A percentile compares a stretch with the other conserved stretches of the same genome.
Evolutionary conservation across 2,113 vertebrate species (phyloP).

Genomic region (Mobula hypostoma): DNA sequence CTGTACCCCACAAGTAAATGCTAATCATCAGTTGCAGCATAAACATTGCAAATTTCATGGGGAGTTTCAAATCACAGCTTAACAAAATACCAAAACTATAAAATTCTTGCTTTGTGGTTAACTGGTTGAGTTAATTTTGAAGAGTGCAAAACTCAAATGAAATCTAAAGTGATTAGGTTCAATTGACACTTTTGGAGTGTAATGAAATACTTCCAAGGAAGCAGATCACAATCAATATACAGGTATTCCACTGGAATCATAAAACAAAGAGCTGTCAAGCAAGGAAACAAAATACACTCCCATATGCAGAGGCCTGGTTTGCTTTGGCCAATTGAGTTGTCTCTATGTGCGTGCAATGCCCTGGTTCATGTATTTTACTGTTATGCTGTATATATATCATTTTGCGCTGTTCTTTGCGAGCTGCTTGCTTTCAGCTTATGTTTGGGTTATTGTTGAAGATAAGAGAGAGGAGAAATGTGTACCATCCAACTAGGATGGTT

Average conservation of each 20-base stretch:
- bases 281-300: not conserved
- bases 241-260: not conserved
- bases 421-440: no score
- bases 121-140: not conserved
- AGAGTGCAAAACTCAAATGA: not conserved
- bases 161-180: not conserved
- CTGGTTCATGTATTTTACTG: no score
- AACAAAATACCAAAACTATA: not conserved
- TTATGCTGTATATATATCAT: no score
- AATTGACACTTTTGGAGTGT: not conserved
- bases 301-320: not conserved
- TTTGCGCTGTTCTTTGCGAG: no score
- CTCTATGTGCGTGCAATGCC: not conserved
- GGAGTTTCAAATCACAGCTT: not conserved
- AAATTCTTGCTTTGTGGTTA: not conserved
- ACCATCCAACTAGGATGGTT: no score
- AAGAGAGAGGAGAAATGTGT: no score
- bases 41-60: not conserved
- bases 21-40: not conserved
- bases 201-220: not conserved
- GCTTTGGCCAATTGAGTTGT: not conserved
- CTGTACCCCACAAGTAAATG: not conserved
- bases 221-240: not conserved
- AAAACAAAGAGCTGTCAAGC: no score
- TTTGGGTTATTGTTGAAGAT: no score